Evolutionary conservation across 1,140 invertebrate genomes (phyloP).

Genomic region (Solenopsis fugax): DNA sequence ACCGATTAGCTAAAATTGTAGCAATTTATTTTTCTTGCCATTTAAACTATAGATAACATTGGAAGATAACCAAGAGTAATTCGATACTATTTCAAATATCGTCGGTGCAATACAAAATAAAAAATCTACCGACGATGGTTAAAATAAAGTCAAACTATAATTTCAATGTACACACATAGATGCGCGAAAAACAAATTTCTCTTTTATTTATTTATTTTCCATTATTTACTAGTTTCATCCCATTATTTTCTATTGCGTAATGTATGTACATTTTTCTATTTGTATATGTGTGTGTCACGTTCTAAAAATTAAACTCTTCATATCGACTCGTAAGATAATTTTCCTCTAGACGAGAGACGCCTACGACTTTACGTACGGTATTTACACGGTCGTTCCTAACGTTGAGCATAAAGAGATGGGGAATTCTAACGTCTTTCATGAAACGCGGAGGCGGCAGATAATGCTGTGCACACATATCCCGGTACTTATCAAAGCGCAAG

Average conservation of each 20-base stretch:
- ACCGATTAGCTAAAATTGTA: not conserved
- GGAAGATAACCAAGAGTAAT: not conserved
- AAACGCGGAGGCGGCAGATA: slow-evolving; percentile 42
- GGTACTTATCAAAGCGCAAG: not conserved
- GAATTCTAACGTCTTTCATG: not conserved
- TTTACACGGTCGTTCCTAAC: not conserved
- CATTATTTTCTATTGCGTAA: not conserved
- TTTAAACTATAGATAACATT: not conserved
- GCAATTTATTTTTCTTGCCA: not conserved
- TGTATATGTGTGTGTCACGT: not conserved
- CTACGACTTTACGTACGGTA: slow-evolving; percentile 1
- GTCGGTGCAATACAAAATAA: not conserved
- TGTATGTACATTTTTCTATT: not conserved
- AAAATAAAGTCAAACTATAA: slow-evolving; percentile 5
- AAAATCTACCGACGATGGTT: not conserved
- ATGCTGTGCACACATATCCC: not conserved
- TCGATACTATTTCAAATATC: not conserved
- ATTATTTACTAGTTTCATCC: not conserved
- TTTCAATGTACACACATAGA: not conserved
- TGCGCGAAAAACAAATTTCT: not conserved
- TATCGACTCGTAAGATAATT: not conserved
- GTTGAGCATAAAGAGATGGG: not conserved
- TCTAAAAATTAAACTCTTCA: too few species aligned
- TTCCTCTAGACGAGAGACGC: not conserved
- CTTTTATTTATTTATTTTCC: not conserved